Percentiles rank a stretch among this genome's conserved stretches.
Conservation (phyloP, 64 coral and sea anemone species). For the Montipora cactus region DNA sequence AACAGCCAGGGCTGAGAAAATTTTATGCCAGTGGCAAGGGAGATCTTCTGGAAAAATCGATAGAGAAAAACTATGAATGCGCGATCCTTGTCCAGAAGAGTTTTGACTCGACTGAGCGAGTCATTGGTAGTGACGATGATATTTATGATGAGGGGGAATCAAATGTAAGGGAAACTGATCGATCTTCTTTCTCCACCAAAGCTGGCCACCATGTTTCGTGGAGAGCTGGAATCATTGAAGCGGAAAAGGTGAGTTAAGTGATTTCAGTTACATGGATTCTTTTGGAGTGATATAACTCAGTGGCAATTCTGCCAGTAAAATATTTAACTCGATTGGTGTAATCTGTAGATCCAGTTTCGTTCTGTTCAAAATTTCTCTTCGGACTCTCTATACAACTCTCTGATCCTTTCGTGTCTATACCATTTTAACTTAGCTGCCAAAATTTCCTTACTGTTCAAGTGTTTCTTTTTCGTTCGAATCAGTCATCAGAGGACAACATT, state of each 20-base stretch:
- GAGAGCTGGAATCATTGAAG: conserved; percentile 16
- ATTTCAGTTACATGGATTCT: background rate
- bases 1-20: conserved; percentile 50
- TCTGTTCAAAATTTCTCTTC: no score
- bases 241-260: background rate
- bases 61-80: conserved; percentile 47
- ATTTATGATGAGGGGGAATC: background rate
- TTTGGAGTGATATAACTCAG: background rate
- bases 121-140: background rate
- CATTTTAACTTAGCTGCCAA: no score
- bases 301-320: no score
- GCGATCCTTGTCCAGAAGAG: conserved; percentile 9
- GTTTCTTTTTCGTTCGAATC: no score
- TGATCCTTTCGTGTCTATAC: no score
- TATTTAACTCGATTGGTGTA: no score
- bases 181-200: background rate
- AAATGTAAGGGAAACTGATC: background rate
- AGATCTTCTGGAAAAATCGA: conserved; percentile 15
- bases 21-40: conserved; percentile 37
- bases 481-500: no score
- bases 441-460: no score
- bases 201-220: background rate
- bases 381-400: no score
- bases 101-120: background rate
- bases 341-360: no score